phyloP scores from a whole-genome alignment of 2,888 invertebrate genomes.

The Theretra japonica region DNA sequence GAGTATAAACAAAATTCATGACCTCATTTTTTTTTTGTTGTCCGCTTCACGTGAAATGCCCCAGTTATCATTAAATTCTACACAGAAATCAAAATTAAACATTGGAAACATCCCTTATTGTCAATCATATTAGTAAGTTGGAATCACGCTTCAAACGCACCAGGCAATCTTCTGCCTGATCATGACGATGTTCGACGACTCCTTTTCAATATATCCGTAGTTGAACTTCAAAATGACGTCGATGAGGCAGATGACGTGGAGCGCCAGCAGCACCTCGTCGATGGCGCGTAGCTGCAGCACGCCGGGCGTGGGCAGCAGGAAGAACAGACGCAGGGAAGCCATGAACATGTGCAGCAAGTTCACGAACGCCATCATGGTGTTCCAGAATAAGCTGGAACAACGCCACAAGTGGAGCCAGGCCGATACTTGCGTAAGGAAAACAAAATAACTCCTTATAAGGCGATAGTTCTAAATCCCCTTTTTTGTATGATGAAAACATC shows the following conservation, averaged over 20 bases:
- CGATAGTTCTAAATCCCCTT: no score
- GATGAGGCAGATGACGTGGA: constrained; percentile 56
- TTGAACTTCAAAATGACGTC: constrained; percentile 65
- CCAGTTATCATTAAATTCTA: no score
- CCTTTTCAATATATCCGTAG: constrained; percentile 55
- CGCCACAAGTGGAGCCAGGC: no score
- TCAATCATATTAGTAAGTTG: no score
- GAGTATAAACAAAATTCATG: no score
- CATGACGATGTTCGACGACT: constrained; percentile 50
- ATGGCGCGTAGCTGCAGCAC: constrained; percentile 35
- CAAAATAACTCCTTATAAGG: no score
- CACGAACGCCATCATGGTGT: constrained; percentile 52
- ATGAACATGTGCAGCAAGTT: constrained; percentile 54
- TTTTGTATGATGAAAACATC: no score
- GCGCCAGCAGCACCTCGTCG: constrained; percentile 51
- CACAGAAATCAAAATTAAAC: no score
- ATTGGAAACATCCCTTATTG: no score
- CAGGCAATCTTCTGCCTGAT: constrained; percentile 50
- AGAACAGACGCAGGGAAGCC: constrained; percentile 56
- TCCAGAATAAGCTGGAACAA: constrained; percentile 60
- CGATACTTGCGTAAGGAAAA: no score
- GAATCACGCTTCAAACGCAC: constrained; percentile 37
- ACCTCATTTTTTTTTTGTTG: no score
- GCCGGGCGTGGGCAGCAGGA: constrained; percentile 45
- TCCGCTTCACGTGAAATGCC: no score